These are phyloP conservation scores for Probosciger aterrimus DNA, from an alignment of 2,113 vertebrate genomes.

Conservation along the genomic window DNA sequence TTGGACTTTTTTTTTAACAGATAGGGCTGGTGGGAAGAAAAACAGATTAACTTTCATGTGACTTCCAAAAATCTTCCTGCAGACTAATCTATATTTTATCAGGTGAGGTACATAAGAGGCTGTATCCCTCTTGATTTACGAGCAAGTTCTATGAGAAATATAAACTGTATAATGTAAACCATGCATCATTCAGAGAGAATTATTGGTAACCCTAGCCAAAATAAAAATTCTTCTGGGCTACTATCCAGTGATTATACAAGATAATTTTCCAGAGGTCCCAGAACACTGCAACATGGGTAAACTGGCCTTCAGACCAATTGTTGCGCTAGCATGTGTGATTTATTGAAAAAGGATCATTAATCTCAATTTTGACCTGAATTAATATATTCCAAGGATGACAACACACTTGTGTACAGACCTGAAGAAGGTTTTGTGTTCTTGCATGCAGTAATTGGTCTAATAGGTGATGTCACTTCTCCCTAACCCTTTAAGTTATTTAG, in stretches of 20 bases:
- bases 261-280: background rate
- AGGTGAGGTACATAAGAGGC: background rate
- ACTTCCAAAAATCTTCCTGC: background rate
- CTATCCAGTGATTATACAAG: background rate
- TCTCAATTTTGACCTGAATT: constrained; percentile 38
- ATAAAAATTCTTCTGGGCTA: constrained; percentile 4
- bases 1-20: background rate
- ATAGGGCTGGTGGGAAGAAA: background rate
- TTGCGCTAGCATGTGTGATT: background rate
- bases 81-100: constrained; percentile 43
- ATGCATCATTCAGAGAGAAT: constrained; percentile 35
- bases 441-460: background rate
- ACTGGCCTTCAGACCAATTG: constrained; percentile 13
- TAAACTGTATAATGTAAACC: background rate
- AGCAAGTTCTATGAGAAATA: constrained; percentile 40
- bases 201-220: constrained; percentile 20
- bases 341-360: constrained; percentile 26
- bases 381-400: constrained; percentile 15
- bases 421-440: background rate
- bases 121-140: constrained; percentile 12
- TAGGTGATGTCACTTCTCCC: background rate
- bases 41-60: background rate
- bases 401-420: background rate
- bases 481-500: background rate
- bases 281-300: background rate